These are phyloP conservation scores for Drymonia ruficornis DNA, from an alignment of 2,888 invertebrate genomes.

Conservation along the genomic window DNA sequence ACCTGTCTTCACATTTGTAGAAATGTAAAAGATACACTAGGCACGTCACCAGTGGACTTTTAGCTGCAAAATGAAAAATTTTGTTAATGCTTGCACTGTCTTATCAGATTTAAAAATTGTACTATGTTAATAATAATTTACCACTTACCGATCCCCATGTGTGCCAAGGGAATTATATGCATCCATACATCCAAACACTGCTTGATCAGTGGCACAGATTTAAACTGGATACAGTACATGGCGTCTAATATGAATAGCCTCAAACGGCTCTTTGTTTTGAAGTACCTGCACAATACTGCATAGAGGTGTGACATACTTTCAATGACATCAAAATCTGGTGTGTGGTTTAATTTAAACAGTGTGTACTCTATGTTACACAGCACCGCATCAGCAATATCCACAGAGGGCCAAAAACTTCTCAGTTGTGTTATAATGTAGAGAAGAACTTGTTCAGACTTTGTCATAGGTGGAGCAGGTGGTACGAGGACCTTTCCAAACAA, in stretches of 20 bases:
- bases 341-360: slow-evolving; percentile 64
- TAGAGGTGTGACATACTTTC: slow-evolving; percentile 74
- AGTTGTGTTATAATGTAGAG: slow-evolving; percentile 61
- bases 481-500: slow-evolving; percentile 50
- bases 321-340: slow-evolving; percentile 65
- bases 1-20: slow-evolving; percentile 70
- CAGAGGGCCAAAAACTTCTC: slow-evolving; percentile 32
- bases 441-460: slow-evolving; percentile 67
- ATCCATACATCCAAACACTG: slow-evolving; percentile 74
- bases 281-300: slow-evolving; percentile 69
- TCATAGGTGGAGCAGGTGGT: slow-evolving; percentile 66
- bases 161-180: slow-evolving; percentile 68
- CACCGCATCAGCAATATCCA: slow-evolving; percentile 51
- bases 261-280: slow-evolving; percentile 57
- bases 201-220: slow-evolving; percentile 66
- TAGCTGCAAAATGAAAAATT: slow-evolving; percentile 58
- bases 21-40: slow-evolving; percentile 75
- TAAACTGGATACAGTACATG: slow-evolving; percentile 76
- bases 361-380: slow-evolving; percentile 64
- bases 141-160: slow-evolving; percentile 66
- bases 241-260: slow-evolving; percentile 73
- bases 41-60: slow-evolving; percentile 66
- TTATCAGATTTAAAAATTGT: neutral
- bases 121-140: neutral
- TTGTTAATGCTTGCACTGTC: neutral